Evolutionary conservation across 2,113 vertebrate genomes (phyloP).

Genomic region (Tetrao urogallus): DNA sequence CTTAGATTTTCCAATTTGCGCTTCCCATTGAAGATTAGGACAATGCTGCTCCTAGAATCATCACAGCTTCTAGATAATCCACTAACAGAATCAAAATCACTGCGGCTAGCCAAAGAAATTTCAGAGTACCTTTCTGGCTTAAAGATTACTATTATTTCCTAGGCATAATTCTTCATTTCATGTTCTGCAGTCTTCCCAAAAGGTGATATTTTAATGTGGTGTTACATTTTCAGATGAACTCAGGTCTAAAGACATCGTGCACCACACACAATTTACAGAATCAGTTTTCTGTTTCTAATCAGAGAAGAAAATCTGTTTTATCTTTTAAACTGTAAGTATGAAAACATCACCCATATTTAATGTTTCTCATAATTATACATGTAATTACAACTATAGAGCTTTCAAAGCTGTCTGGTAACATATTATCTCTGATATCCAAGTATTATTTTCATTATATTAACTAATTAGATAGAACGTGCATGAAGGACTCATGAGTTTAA

Average conservation of each 20-base stretch:
- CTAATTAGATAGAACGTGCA: background rate
- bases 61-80: background rate
- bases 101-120: background rate
- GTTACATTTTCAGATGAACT: conserved; percentile 1
- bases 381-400: conserved; percentile 23
- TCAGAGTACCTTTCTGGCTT: background rate
- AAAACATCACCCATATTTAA: conserved; percentile 39
- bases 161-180: background rate
- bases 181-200: background rate
- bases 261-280: background rate
- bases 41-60: background rate
- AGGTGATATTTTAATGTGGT: background rate
- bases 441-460: conserved; percentile 27
- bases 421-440: conserved; percentile 12
- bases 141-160: background rate
- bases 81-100: background rate
- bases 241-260: background rate
- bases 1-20: background rate
- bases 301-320: conserved; percentile 14
- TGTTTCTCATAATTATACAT: conserved; percentile 38
- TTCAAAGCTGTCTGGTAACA: conserved; percentile 14
- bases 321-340: conserved; percentile 11
- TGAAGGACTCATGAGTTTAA: background rate
- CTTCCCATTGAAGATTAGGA: background rate
- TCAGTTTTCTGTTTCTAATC: background rate